A percentile compares a stretch with the other conserved stretches of the same genome.
These are phyloP conservation scores for Mormyrus iriodes DNA, from an alignment of 2,113 vertebrate genomes.

Conservation along the genomic window DNA sequence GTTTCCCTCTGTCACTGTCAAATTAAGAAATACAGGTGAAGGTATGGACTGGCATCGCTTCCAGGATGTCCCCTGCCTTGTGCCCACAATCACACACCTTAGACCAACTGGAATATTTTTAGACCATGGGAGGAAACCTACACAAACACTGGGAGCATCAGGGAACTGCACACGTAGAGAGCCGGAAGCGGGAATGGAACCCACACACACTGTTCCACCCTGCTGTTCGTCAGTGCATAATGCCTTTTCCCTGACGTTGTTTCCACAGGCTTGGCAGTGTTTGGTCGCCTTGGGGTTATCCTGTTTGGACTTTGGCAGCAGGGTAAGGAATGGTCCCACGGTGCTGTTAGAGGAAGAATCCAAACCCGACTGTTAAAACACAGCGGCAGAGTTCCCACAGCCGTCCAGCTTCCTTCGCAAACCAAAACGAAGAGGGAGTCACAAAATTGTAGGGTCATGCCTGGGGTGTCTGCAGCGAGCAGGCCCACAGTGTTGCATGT, in stretches of 20 bases:
- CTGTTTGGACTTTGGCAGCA: slow-evolving; percentile 71
- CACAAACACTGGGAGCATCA: neutral
- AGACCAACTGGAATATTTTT: neutral
- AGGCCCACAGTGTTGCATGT: neutral
- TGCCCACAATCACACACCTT: neutral
- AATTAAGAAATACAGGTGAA: neutral
- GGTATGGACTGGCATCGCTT: no score
- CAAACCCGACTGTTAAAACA: slow-evolving; percentile 50
- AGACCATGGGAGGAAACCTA: neutral
- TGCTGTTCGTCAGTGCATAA: neutral
- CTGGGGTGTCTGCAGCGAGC: neutral
- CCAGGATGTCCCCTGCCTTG: no score
- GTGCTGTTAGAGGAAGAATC: slow-evolving; percentile 64
- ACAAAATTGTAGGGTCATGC: neutral
- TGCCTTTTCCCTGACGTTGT: neutral
- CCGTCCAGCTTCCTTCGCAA: slow-evolving; percentile 38
- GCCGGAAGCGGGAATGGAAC: neutral
- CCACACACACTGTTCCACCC: neutral
- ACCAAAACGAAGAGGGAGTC: no score
- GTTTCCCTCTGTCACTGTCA: no score
- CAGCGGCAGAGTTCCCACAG: slow-evolving; percentile 20
- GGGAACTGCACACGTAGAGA: neutral
- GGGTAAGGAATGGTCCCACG: slow-evolving; percentile 73
- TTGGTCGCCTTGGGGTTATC: slow-evolving; percentile 78
- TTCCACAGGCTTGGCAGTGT: slow-evolving; percentile 75